Conservation (phyloP, 1,140 invertebrate genomes). For the Bilobella aurantiaca region DNA sequence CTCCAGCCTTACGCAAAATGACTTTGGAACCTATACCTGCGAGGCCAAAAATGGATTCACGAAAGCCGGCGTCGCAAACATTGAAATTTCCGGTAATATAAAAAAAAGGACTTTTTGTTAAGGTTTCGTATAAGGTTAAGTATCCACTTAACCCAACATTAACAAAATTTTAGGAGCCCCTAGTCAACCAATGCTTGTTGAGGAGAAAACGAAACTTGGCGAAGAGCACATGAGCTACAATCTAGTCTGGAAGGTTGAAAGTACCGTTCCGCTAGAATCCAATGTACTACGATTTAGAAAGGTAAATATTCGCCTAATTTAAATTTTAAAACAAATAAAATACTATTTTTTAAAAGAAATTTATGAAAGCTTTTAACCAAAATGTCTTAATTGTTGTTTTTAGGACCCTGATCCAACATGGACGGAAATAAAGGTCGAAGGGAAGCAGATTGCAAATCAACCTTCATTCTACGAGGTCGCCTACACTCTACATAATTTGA, state of each 20-base stretch:
- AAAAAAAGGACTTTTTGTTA: too few relatives aligned
- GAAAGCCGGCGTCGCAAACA: not conserved
- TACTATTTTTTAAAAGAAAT: not conserved
- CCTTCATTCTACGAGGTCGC: not conserved
- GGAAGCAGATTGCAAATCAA: not conserved
- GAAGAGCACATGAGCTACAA: constrained; percentile 3
- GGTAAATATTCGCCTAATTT: not conserved
- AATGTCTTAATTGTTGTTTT: not conserved
- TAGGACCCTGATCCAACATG: not conserved
- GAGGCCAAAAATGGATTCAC: not conserved
- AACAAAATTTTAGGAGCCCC: not conserved
- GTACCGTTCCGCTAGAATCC: not conserved
- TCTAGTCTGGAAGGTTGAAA: constrained; percentile 2
- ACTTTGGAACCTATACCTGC: not conserved
- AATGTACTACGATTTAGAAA: not conserved
- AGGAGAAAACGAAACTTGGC: not conserved
- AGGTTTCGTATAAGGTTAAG: too few relatives aligned
- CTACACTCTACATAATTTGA: not conserved
- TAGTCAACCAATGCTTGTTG: not conserved
- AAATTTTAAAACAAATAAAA: not conserved
- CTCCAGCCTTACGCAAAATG: not conserved
- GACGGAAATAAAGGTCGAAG: not conserved
- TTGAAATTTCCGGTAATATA: not conserved
- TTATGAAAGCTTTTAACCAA: not conserved
- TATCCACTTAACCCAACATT: too few relatives aligned